Conservation (phyloP, 2,113 vertebrate genomes). For the Mobula hypostoma region DNA sequence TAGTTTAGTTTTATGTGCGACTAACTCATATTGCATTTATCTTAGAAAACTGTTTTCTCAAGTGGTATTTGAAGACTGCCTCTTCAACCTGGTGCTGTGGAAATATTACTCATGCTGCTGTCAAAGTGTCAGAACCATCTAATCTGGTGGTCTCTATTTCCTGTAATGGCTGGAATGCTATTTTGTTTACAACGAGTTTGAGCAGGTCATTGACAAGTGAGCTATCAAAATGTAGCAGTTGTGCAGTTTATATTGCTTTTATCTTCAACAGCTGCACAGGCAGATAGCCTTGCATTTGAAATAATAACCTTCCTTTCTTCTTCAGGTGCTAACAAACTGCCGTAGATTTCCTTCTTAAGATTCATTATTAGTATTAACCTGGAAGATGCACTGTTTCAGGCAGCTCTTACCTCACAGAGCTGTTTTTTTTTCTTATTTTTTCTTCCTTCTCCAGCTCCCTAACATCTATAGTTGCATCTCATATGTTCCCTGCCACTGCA, state of each 20-base stretch:
- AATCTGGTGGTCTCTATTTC: not conserved
- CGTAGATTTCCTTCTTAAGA: not conserved
- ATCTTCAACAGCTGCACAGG: constrained; percentile 2
- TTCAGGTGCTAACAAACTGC: not conserved
- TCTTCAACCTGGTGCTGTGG: not conserved
- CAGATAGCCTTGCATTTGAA: not conserved
- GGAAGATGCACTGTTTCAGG: too few species aligned
- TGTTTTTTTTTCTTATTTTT: too few species aligned
- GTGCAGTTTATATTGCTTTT: constrained; percentile 29
- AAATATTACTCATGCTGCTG: not conserved
- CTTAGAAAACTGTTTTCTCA: not conserved
- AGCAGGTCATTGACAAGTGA: constrained; percentile 6
- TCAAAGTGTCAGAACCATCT: not conserved
- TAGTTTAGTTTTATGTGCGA: not conserved
- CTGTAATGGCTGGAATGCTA: constrained; percentile 1
- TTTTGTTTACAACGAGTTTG: constrained; percentile 24
- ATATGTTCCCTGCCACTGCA: too few species aligned
- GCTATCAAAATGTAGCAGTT: constrained; percentile 3
- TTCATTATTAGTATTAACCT: too few species aligned
- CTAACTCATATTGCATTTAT: not conserved
- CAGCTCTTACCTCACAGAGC: too few species aligned
- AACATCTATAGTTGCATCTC: too few species aligned
- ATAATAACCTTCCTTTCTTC: constrained; percentile 19
- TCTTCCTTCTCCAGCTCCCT: too few species aligned
- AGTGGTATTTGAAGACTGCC: not conserved